Base-by-base conservation (phyloP, 2,888 invertebrate genomes). In the Drosophila helvetica region DNA sequence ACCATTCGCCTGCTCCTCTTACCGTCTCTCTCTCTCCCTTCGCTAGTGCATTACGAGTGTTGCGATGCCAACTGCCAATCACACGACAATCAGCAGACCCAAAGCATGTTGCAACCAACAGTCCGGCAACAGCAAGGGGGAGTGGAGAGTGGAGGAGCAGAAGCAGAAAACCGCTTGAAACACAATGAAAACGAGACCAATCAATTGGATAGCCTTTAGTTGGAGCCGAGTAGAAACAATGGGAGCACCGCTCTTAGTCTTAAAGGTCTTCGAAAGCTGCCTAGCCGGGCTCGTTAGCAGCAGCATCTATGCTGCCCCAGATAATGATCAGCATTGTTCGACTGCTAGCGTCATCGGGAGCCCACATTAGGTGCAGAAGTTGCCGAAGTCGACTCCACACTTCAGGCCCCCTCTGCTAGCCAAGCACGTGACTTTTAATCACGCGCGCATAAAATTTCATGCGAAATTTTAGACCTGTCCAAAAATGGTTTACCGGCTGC, bases 351-450 rank as follows among this genome's bases (percentile, higher is more conserved):
- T 38, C 52, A 19, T n/a, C 69, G 69, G 71, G 70, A 52, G 6
- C 38, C 30, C 62, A 61, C 83, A 81, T 86, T 86, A 81, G 78
- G 68, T 66, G 75, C 86, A 81, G 80, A 80, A 67, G 73, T 46
- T 19, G 52, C 46, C 15, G 30, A 46, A 42, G 19, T 18, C 15
- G 12, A 9, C 9, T 15, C 43, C 45, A 18, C 12, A 19, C 33
- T 57, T 22, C 33, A n/a, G 27, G 18, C 17, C 15, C 12, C 38
- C 33, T 27, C 43, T n/a, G 33, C 19, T 9, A 52, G 80, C 81
- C 78, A 82, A 84, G 89, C 88, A 88, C 89, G 88, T 88, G 88
- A 88, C 88, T 88, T 79, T 84, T 78, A 89, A 88, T 88, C 89
- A 88, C 88, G 89, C 85, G 87, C 87, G 72, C 82, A 86, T 83